Percentiles rank a stretch among this genome's conserved stretches.
Evolutionary conservation across 2,888 invertebrate species (phyloP).

Genomic region (Callyntrura sp.): DNA sequence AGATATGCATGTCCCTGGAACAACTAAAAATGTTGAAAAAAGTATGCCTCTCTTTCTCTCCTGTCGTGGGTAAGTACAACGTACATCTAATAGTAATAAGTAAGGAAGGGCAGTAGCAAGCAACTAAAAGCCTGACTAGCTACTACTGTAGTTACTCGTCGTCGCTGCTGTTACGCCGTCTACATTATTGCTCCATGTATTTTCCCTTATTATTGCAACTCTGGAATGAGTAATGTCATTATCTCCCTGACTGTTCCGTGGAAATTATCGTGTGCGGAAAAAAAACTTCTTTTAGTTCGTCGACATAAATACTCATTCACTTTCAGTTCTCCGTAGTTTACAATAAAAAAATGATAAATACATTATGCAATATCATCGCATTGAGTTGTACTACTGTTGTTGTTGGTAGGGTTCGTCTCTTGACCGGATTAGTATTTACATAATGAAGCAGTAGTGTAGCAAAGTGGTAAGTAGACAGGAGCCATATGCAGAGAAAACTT

Average conservation of each 20-base stretch:
- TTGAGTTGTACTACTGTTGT: conserved; percentile 19
- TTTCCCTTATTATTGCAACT: conserved; percentile 42
- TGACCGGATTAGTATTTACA: conserved; percentile 62
- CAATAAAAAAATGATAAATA: conserved; percentile 52
- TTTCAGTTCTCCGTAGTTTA: not conserved
- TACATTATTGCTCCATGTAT: conserved; percentile 4
- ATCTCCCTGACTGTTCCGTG: conserved; percentile 54
- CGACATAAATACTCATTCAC: conserved; percentile 14
- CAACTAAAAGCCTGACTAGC: conserved; percentile 44
- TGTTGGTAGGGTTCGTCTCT: conserved; percentile 12
- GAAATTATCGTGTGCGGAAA: conserved; percentile 60
- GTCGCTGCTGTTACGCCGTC: conserved; percentile 11
- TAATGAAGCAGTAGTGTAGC: conserved; percentile 1
- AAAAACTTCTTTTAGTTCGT: conserved; percentile 18
- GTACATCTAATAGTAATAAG: not conserved
- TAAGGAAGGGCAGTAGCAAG: not conserved
- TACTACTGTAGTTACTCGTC: conserved; percentile 40
- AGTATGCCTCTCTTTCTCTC: conserved; percentile 7
- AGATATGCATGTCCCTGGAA: conserved; percentile 65
- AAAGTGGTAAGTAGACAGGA: conserved; percentile 2
- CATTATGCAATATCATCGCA: conserved; percentile 56
- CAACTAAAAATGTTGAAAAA: conserved; percentile 40
- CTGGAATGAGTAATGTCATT: conserved; percentile 71
- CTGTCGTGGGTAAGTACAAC: not conserved
- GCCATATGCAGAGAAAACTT: not conserved